Conservation (phyloP, 2,888 invertebrate genomes). For the Clitarchus hookeri region DNA sequence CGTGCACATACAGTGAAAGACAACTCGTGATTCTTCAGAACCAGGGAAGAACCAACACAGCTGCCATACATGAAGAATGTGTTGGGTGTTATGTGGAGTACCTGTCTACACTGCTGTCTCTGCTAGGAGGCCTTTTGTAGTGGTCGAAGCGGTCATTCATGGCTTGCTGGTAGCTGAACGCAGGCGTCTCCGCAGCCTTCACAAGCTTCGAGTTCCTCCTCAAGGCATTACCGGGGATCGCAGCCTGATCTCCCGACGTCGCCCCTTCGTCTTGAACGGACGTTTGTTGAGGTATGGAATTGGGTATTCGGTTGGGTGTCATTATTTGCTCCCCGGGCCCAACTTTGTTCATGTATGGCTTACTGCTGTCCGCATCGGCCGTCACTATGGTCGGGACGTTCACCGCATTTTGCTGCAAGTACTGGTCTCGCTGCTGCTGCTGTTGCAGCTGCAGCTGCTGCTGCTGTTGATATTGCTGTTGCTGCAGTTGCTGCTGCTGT, state of each 20-base stretch:
- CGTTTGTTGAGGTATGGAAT: slow-evolving; percentile 16
- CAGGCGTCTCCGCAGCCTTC: slow-evolving; percentile 57
- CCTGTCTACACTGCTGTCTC: slow-evolving; percentile 84
- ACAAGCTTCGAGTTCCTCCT: slow-evolving; percentile 20
- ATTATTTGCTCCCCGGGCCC: slow-evolving; percentile 33
- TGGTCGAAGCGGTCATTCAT: slow-evolving; percentile 93
- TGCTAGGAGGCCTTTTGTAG: slow-evolving; percentile 87
- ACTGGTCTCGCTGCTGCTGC: slow-evolving; percentile 39
- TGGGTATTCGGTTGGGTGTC: slow-evolving; percentile 8
- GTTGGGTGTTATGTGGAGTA: slow-evolving; percentile 53
- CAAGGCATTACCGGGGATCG: slow-evolving; percentile 12
- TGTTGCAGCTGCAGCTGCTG: slow-evolving; percentile 44
- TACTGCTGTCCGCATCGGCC: slow-evolving; percentile 19
- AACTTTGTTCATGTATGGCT: slow-evolving; percentile 39
- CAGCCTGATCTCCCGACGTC: slow-evolving; percentile 26
- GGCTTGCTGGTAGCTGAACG: slow-evolving; percentile 56
- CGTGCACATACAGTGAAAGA: slow-evolving; percentile 8
- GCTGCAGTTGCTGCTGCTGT: slow-evolving; percentile 41
- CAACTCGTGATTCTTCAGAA: neutral
- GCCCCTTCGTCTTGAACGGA: neutral
- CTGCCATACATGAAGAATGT: neutral
- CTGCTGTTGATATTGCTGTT: slow-evolving; percentile 41
- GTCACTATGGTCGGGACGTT: slow-evolving; percentile 30
- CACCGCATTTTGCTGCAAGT: slow-evolving; percentile 40
- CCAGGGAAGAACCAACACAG: neutral